Percentiles rank a stretch among this genome's conserved stretches.
phyloP scores from a whole-genome alignment of 1,140 invertebrate species.

The Cardiocondyla obscurior region DNA sequence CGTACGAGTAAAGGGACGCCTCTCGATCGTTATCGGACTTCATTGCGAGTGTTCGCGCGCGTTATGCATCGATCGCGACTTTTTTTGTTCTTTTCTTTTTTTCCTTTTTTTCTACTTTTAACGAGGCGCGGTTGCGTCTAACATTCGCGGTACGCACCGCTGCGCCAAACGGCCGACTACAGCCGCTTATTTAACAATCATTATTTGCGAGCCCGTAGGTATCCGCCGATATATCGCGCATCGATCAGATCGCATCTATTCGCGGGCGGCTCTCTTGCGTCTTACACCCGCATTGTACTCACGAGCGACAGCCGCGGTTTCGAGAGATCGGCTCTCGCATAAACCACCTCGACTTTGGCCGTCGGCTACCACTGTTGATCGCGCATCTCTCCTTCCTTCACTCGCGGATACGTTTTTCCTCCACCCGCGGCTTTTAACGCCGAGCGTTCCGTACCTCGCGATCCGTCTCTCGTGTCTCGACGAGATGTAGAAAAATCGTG shows the following conservation, averaged over 20 bases:
- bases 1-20: background rate
- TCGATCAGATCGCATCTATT: constrained; percentile 77
- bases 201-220: constrained; percentile 78
- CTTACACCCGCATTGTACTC: constrained; percentile 70
- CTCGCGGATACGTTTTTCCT: background rate
- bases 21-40: background rate
- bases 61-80: constrained; percentile 61
- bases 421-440: background rate
- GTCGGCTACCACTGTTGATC: background rate
- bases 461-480: background rate
- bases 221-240: constrained; percentile 73
- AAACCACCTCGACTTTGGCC: constrained; percentile 48
- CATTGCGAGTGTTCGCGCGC: constrained; percentile 12
- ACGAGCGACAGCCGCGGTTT: constrained; percentile 49
- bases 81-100: too few relatives aligned
- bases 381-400: background rate
- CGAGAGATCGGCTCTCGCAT: constrained; percentile 56
- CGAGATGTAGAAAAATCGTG: background rate
- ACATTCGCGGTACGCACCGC: constrained; percentile 73
- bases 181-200: constrained; percentile 79
- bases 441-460: background rate
- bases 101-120: too few relatives aligned
- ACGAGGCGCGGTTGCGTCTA: constrained; percentile 75
- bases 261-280: constrained; percentile 49
- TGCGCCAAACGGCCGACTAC: constrained; percentile 60